These are phyloP conservation scores for Tridacna gigas DNA, from an alignment of 2,888 invertebrate genomes.

Conservation along the genomic window DNA sequence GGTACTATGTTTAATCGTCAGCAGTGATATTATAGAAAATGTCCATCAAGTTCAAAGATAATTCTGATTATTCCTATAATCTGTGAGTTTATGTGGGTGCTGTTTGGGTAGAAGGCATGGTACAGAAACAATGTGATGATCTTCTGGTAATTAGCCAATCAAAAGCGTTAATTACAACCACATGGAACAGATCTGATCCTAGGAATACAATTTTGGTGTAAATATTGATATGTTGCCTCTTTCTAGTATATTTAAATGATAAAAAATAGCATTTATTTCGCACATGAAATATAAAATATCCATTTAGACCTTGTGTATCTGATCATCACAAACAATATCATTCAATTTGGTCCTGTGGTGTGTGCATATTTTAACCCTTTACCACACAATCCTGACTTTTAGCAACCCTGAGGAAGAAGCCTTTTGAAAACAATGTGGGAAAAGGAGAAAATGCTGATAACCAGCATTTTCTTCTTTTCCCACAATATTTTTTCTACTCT, in stretches of 20 bases:
- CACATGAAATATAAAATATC: no score
- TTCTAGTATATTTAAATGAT: neutral
- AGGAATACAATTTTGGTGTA: conserved; percentile 13
- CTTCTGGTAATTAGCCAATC: conserved; percentile 28
- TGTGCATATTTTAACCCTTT: neutral
- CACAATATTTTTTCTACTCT: neutral
- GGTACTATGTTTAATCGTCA: neutral
- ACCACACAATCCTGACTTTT: neutral
- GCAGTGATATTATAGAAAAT: neutral
- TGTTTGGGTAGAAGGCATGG: neutral
- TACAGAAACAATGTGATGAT: neutral
- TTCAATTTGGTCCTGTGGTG: neutral
- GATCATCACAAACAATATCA: no score
- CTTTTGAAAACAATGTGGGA: neutral
- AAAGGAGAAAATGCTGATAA: neutral
- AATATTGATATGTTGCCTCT: conserved; percentile 8
- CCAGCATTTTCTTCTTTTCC: neutral
- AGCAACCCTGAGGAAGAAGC: no score
- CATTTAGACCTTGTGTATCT: no score
- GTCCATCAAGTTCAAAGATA: no score
- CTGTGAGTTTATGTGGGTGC: no score
- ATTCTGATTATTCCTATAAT: no score
- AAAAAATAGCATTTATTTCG: no score
- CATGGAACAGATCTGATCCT: conserved; percentile 12
- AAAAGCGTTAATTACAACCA: conserved; percentile 20